Evolutionary conservation across 2,113 vertebrate species (phyloP).

Genomic region (Mesocricetus auratus): DNA sequence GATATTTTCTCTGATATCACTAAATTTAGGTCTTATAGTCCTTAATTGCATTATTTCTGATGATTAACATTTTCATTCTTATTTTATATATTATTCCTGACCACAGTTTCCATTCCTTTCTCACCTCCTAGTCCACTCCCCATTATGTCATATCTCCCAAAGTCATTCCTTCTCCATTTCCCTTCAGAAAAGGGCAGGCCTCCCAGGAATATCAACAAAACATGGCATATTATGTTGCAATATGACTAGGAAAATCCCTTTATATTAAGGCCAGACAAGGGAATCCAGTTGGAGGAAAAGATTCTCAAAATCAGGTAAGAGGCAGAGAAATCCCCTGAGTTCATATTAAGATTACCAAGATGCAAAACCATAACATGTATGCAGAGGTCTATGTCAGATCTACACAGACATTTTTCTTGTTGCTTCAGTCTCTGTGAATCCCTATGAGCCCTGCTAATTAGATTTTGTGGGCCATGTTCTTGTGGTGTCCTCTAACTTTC

Average conservation of each 20-base stretch:
- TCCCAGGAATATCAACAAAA: neutral
- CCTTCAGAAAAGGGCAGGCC: neutral
- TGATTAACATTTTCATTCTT: neutral
- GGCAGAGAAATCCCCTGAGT: neutral
- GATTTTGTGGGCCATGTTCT: neutral
- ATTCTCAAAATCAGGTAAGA: neutral
- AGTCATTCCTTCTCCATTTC: neutral
- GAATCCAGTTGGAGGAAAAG: neutral
- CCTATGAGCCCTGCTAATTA: neutral
- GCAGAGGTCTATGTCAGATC: neutral
- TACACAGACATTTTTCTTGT: neutral
- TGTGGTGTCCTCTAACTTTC: neutral
- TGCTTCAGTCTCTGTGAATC: neutral
- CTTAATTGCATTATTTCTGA: neutral
- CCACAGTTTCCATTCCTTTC: neutral
- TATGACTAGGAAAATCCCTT: neutral
- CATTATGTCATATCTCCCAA: neutral
- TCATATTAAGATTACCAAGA: neutral
- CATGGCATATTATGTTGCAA: neutral
- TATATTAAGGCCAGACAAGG: neutral
- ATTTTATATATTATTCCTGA: neutral
- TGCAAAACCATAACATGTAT: neutral
- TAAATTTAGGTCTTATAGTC: neutral
- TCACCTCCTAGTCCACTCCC: neutral
- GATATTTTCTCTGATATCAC: constrained; percentile 21